These are phyloP conservation scores for Siderastrea siderea DNA, from an alignment of 92 coral and sea anemone genomes.

Conservation along the genomic window DNA sequence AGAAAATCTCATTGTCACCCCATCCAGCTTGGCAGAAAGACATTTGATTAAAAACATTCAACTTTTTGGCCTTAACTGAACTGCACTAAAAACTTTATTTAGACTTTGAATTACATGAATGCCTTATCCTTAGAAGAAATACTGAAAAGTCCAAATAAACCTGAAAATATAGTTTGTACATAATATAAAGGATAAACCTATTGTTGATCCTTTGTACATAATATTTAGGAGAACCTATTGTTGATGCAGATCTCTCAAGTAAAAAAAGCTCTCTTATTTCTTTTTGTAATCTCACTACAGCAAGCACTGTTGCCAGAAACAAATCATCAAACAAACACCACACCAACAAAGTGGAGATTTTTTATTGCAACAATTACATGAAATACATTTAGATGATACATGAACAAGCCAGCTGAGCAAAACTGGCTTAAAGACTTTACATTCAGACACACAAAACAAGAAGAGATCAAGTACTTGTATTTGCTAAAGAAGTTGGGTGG, in stretches of 20 bases:
- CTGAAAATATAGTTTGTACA: no score
- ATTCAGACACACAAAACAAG: slow-evolving; percentile 19
- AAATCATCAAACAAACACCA: slow-evolving; percentile 27
- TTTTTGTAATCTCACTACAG: not conserved
- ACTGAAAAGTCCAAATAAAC: no score
- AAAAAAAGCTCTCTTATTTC: not conserved
- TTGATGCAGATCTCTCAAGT: not conserved
- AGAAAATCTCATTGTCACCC: not conserved
- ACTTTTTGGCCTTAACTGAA: no score
- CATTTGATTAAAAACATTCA: no score
- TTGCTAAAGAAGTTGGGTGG: slow-evolving; percentile 92
- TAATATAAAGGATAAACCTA: no score
- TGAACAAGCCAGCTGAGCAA: not conserved
- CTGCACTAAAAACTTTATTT: no score
- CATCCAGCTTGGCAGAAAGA: not conserved
- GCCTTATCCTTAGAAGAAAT: no score
- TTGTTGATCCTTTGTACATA: no score
- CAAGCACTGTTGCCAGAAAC: not conserved
- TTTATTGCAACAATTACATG: slow-evolving; percentile 39
- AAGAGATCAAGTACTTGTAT: slow-evolving; percentile 82
- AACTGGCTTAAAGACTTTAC: not conserved
- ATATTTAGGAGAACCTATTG: not conserved
- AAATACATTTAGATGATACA: slow-evolving; percentile 21
- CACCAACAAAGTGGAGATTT: slow-evolving; percentile 29
- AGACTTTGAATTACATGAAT: no score